Evolutionary conservation across 2,888 invertebrate genomes (phyloP).

Genomic region (Embidobia sp.): DNA sequence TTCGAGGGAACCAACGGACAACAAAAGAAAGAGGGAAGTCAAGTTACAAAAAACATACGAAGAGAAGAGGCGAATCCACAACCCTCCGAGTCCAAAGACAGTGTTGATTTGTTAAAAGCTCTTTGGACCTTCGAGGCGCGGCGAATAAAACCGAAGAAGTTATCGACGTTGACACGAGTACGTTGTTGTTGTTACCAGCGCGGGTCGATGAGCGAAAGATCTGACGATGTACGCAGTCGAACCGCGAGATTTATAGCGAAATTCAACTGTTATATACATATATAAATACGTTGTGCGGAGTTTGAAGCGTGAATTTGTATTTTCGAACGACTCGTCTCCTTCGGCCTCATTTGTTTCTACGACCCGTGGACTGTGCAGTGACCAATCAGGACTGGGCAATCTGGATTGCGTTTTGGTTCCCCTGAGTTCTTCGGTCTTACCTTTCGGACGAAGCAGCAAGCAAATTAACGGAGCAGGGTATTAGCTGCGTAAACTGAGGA

Average conservation of each 20-base stretch:
- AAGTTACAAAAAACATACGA: constrained; percentile 31
- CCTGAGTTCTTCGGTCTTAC: too few species aligned
- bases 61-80: constrained; percentile 1
- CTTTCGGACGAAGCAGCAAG: too few species aligned
- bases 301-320: constrained; percentile 50
- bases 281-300: too few species aligned
- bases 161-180: constrained; percentile 77
- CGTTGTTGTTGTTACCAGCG: constrained; percentile 75
- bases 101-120: constrained; percentile 81
- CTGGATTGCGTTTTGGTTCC: too few species aligned
- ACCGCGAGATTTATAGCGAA: constrained; percentile 46
- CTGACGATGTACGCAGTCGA: constrained; percentile 52
- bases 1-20: not conserved
- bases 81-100: constrained; percentile 73
- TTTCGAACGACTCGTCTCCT: constrained; percentile 34
- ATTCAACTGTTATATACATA: constrained; percentile 25
- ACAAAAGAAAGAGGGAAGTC: constrained; percentile 20
- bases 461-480: too few species aligned
- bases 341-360: constrained; percentile 31
- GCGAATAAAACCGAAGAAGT: constrained; percentile 65
- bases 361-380: too few species aligned
- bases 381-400: constrained; percentile 29
- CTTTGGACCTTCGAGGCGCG: constrained; percentile 74
- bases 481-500: constrained; percentile 1
- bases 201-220: constrained; percentile 42